Evolutionary conservation across 1,140 invertebrate species (phyloP).

Genomic region (Cardiocondyla obscurior): DNA sequence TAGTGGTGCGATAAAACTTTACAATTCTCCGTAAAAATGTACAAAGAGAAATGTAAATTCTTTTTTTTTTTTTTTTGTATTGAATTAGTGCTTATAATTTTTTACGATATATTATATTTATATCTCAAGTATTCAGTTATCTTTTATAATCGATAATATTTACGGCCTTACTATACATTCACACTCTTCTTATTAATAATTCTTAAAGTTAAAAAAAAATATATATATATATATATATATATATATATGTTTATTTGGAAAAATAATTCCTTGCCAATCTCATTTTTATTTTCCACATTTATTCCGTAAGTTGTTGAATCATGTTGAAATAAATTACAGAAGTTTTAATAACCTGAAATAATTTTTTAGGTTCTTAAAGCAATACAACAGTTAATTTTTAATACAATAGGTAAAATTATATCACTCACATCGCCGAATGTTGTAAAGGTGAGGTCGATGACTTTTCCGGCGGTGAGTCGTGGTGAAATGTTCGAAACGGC

Average conservation of each 20-base stretch:
- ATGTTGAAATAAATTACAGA: slow-evolving; percentile 36
- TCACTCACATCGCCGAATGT: slow-evolving; percentile 72
- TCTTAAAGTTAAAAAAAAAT: too few relatives aligned
- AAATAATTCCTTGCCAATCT: background rate
- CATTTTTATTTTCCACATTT: background rate
- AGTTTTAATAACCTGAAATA: slow-evolving; percentile 43
- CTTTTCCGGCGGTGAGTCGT: slow-evolving; percentile 73
- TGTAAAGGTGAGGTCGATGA: slow-evolving; percentile 71
- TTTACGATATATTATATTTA: background rate
- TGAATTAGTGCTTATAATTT: background rate
- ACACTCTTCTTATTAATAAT: too few relatives aligned
- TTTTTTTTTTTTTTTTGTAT: too few relatives aligned
- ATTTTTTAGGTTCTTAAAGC: background rate
- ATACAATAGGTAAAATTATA: background rate
- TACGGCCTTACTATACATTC: too few relatives aligned
- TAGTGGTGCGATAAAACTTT: background rate
- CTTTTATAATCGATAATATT: background rate
- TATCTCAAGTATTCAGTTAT: background rate
- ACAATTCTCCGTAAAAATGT: background rate
- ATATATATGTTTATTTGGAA: background rate
- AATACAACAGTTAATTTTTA: background rate
- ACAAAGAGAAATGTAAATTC: background rate
- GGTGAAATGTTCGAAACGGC: slow-evolving; percentile 63
- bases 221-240: background rate
- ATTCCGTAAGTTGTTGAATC: slow-evolving; percentile 30